Evolutionary conservation across 2,888 invertebrate genomes (phyloP).

Genomic region (Tachystola acroxantha): DNA sequence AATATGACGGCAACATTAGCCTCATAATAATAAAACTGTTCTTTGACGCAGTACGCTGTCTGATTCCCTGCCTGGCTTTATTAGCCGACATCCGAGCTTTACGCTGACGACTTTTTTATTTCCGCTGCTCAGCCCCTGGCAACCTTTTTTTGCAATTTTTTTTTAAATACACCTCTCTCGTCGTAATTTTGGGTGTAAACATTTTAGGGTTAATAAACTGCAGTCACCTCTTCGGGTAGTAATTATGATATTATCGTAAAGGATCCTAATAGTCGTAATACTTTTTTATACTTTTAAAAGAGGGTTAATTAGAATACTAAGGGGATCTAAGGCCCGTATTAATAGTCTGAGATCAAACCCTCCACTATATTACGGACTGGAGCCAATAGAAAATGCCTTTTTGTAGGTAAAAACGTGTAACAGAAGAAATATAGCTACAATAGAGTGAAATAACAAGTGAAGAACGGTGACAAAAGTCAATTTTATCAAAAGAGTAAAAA

Average conservation of each 20-base stretch:
- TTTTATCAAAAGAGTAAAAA: too few relatives aligned
- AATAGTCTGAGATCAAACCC: too few relatives aligned
- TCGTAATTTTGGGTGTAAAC: conserved; percentile 49
- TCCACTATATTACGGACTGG: too few relatives aligned
- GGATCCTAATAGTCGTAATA: too few relatives aligned
- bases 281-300: too few relatives aligned
- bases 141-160: conserved; percentile 18
- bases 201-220: conserved; percentile 53
- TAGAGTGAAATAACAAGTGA: too few relatives aligned
- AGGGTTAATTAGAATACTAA: too few relatives aligned
- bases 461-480: too few relatives aligned
- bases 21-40: conserved; percentile 63
- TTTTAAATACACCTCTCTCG: conserved; percentile 34
- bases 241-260: conserved; percentile 22
- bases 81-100: conserved; percentile 60
- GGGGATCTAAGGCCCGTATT: too few relatives aligned
- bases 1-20: conserved; percentile 52
- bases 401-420: too few relatives aligned
- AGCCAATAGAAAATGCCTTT: too few relatives aligned
- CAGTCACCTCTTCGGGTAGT: conserved; percentile 25
- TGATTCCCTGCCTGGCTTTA: conserved; percentile 63
- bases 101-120: conserved; percentile 65
- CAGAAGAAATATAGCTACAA: too few relatives aligned
- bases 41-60: conserved; percentile 39
- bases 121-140: conserved; percentile 36